phyloP scores from a whole-genome alignment of 2,797 vertebrate species.

The Enoplosus armatus region DNA sequence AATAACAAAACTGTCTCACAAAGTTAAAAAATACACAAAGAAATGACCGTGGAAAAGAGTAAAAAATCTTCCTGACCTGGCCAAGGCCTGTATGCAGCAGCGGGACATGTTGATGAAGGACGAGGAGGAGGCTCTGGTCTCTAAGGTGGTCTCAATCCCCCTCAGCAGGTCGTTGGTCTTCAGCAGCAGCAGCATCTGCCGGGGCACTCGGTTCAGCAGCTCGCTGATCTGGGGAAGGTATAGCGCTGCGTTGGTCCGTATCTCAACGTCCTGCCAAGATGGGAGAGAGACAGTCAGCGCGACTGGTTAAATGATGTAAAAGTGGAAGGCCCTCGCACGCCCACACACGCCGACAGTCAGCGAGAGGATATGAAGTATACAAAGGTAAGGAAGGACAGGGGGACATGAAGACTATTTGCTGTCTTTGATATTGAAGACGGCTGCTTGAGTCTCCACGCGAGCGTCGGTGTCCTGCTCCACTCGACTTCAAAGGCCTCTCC shows the following conservation, averaged over 20 bases:
- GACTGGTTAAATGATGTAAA: background rate
- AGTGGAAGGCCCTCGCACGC: background rate
- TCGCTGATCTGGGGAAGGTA: conserved; percentile 96
- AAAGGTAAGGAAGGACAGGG: too few species aligned
- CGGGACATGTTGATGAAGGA: conserved; percentile 98
- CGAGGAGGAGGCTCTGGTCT: conserved; percentile 91
- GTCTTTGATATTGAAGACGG: conserved; percentile 57
- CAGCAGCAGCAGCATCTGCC: conserved; percentile 95
- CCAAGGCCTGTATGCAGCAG: conserved; percentile 92
- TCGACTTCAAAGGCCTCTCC: conserved; percentile 63
- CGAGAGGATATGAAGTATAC: too few species aligned
- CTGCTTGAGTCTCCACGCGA: conserved; percentile 33
- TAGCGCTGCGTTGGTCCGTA: conserved; percentile 89
- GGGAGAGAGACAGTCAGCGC: conserved; percentile 1
- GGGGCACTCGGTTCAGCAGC: conserved; percentile 92
- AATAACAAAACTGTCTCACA: background rate
- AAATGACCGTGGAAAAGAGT: background rate
- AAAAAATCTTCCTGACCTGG: conserved; percentile 79
- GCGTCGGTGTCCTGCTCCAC: conserved; percentile 39
- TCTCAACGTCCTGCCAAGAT: conserved; percentile 92
- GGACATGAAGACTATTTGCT: conserved; percentile 49
- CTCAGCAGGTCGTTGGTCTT: conserved; percentile 97
- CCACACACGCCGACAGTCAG: too few species aligned
- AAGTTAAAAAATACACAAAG: background rate
- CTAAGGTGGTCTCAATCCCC: conserved; percentile 91